Evolutionary conservation across 2,888 invertebrate genomes (phyloP).

Genomic region (Germaria angustata): DNA sequence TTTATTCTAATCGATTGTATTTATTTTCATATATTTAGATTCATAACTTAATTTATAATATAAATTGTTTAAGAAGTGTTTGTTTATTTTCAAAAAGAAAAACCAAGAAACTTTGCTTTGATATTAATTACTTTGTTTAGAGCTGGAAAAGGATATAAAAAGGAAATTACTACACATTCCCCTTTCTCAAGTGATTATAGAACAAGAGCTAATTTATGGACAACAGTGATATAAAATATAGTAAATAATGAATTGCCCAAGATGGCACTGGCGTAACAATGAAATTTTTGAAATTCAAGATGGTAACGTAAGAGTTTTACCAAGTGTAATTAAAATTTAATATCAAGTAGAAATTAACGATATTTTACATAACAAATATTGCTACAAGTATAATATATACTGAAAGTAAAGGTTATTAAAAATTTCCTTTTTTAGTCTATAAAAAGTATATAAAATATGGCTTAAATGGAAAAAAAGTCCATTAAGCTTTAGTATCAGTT

Average conservation of each 20-base stretch:
- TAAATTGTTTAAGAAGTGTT: constrained; percentile 5
- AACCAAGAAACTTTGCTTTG: neutral
- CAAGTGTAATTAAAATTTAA: constrained; percentile 12
- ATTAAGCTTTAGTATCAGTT: no score
- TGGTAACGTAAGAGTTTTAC: neutral
- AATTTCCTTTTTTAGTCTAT: neutral
- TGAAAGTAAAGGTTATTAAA: neutral
- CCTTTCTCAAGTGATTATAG: no score
- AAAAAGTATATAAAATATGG: neutral
- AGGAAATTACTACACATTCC: neutral
- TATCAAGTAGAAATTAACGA: constrained; percentile 9
- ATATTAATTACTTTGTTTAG: neutral
- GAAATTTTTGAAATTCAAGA: neutral
- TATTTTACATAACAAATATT: neutral
- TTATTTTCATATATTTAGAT: no score
- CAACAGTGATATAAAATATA: no score
- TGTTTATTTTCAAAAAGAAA: neutral
- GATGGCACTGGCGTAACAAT: neutral
- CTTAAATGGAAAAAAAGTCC: neutral
- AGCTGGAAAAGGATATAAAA: neutral
- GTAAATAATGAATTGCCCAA: no score
- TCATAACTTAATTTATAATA: no score
- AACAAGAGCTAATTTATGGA: no score
- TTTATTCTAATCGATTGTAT: no score
- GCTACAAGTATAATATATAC: neutral